Evolutionary conservation across 2,888 invertebrate genomes (phyloP), one percentile per base, ranked within the genome.

Genomic region (Dasypogon diadema): DNA sequence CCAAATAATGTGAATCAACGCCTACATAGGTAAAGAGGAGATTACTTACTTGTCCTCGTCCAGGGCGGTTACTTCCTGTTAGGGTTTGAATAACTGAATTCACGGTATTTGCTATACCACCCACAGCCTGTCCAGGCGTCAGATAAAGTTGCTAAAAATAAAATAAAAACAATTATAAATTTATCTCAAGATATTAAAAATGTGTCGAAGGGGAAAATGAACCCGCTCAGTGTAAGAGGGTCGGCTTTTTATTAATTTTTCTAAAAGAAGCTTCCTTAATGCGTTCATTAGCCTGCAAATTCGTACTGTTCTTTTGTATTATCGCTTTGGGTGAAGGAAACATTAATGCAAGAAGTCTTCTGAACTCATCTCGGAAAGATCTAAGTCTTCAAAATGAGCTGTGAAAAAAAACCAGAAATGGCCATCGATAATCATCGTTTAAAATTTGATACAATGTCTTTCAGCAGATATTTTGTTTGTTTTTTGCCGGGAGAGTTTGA

Each of bases 71-170:
- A 12, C 16, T 70, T 51, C 77, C 77, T 2, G 77, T 75, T 22
- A 77, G 30, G 2, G 77, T 77, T 60, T 77, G 77, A 37, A 77
- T 77, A 5, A 77, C 22, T 14, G 56, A 51, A 24, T 77, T 77
- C 1, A 77, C 77, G 12, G 74, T 65, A 42, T 60, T 74, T n/a
- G 77, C 77, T 10, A 74, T 70, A 1, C 77, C 77, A 37, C 77
- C 77, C 22, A 77, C 74, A 12, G 74, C 65, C 6, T 68, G 58
- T 8, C 74, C 74, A n/a, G 74, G 74, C 5, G 74, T 51, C n/a
- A 74, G 70, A 5, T 58, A 74, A 30, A 75, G 60, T 74, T 77
- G 74, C 22, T 75, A 70, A 12, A 58, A 46, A 34, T 34, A 46
- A 26, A 12, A 6, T n/a, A n/a, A 48, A 48, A 42, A 16, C 14